These are phyloP conservation scores for Drosophila anomalata DNA, from an alignment of 2,888 invertebrate species.

Conservation along the genomic window DNA sequence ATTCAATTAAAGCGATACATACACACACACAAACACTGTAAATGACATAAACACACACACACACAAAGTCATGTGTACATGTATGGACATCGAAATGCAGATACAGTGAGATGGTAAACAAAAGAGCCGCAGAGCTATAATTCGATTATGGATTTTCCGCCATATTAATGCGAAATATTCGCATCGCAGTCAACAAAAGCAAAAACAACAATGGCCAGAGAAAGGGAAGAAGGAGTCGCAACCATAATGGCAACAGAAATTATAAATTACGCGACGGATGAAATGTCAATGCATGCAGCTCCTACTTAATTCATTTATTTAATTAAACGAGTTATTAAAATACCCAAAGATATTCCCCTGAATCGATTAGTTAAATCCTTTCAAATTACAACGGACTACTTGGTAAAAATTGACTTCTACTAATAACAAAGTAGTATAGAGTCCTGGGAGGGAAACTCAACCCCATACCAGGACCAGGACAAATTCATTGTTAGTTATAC, in stretches of 20 bases:
- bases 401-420: neutral
- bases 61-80: neutral
- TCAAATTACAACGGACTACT: neutral
- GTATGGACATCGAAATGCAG: conserved; percentile 5
- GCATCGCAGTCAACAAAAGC: conserved; percentile 64
- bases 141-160: conserved; percentile 81
- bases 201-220: conserved; percentile 49
- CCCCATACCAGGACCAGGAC: neutral
- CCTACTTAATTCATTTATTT: conserved; percentile 77
- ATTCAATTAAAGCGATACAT: conserved; percentile 82
- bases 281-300: conserved; percentile 72
- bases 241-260: conserved; percentile 76
- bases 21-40: conserved; percentile 42
- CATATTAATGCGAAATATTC: conserved; percentile 80
- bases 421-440: neutral
- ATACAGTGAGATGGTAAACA: conserved; percentile 58
- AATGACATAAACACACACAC: conserved; percentile 8
- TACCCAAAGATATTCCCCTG: conserved; percentile 9
- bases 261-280: conserved; percentile 79
- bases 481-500: conserved; percentile 60
- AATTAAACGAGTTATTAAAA: conserved; percentile 58
- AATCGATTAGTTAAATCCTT: neutral
- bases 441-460: neutral
- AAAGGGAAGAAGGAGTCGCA: conserved; percentile 9
- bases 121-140: conserved; percentile 75